Evolutionary conservation across 2,797 vertebrate species (phyloP).

Genomic region (Liparis tanakae): DNA sequence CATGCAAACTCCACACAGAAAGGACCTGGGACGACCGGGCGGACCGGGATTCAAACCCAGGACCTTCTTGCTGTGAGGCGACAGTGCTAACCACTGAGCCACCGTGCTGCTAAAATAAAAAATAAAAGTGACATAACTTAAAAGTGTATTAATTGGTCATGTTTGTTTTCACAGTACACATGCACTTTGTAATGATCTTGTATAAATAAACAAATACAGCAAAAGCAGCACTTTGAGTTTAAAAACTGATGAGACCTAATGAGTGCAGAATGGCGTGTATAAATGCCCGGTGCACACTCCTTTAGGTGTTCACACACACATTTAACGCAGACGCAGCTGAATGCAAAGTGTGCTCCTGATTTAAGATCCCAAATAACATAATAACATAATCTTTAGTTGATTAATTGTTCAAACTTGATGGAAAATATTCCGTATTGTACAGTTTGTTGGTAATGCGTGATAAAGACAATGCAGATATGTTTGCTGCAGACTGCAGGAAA

Average conservation of each 20-base stretch:
- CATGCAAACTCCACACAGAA: too few relatives aligned
- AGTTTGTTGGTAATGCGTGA: not conserved
- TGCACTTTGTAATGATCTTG: constrained; percentile 25
- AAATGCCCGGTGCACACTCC: constrained; percentile 36
- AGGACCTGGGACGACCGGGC: too few relatives aligned
- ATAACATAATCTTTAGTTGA: not conserved
- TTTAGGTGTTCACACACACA: constrained; percentile 15
- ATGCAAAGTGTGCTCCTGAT: not conserved
- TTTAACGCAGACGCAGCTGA: constrained; percentile 11
- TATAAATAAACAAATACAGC: not conserved
- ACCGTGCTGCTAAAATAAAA: too few relatives aligned
- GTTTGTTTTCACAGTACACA: constrained; percentile 33
- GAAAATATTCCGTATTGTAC: not conserved
- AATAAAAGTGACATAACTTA: constrained; percentile 43
- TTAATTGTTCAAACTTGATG: not conserved
- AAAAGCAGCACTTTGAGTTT: constrained; percentile 27
- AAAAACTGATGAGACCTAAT: constrained; percentile 30
- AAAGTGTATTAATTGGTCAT: not conserved
- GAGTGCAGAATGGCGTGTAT: constrained; percentile 23
- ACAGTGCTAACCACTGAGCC: too few relatives aligned
- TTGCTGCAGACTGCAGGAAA: constrained; percentile 63
- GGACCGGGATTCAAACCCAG: too few relatives aligned
- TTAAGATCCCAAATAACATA: not conserved
- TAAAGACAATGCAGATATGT: constrained; percentile 47
- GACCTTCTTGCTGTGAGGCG: too few relatives aligned